Evolutionary conservation across 2,888 invertebrate species (phyloP).

Genomic region (Helicoverpa assulta): DNA sequence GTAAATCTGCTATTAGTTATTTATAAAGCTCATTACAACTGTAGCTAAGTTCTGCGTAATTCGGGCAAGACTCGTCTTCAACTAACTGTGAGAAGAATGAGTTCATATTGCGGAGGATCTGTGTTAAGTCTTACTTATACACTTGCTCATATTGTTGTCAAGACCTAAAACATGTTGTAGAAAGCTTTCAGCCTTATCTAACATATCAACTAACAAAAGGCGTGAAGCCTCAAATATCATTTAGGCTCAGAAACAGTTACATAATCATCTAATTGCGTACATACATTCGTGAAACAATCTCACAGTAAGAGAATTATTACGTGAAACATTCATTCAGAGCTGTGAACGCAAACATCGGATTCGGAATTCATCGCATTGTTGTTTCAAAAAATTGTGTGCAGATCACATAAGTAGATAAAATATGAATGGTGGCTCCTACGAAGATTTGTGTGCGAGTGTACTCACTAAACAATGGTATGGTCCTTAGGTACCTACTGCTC

Average conservation of each 20-base stretch:
- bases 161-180: background rate
- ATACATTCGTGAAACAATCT: slow-evolving; percentile 37
- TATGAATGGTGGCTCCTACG: slow-evolving; percentile 35
- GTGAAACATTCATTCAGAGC: slow-evolving; percentile 45
- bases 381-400: slow-evolving; percentile 34
- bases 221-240: slow-evolving; percentile 6
- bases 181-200: background rate
- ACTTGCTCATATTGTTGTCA: background rate
- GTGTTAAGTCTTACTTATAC: background rate
- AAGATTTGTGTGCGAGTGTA: slow-evolving; percentile 52
- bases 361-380: slow-evolving; percentile 39
- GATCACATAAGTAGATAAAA: slow-evolving; percentile 44
- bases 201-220: slow-evolving; percentile 22
- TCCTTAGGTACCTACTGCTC: slow-evolving; percentile 38
- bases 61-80: too few relatives aligned
- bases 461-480: slow-evolving; percentile 48
- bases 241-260: slow-evolving; percentile 32
- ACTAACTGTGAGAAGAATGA: background rate
- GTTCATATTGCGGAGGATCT: background rate
- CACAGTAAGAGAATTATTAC: slow-evolving; percentile 38
- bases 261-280: slow-evolving; percentile 37
- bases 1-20: slow-evolving; percentile 25
- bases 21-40: slow-evolving; percentile 24
- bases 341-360: slow-evolving; percentile 46
- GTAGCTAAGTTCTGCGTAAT: slow-evolving; percentile 12